phyloP scores from a whole-genome alignment of 1,140 invertebrate species.

The Macrocentrus cingulum region DNA sequence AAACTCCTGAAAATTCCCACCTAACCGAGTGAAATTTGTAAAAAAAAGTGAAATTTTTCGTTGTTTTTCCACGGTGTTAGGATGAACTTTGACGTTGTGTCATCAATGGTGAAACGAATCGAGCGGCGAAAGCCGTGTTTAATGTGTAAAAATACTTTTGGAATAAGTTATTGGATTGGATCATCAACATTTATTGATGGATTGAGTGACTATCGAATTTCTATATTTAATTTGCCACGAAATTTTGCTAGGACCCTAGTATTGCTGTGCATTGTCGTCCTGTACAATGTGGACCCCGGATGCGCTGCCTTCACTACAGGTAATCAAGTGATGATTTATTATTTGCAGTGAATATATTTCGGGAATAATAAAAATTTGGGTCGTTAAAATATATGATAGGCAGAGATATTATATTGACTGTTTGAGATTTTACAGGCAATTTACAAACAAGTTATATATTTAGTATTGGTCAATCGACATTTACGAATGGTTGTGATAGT shows the following conservation, averaged over 20 bases:
- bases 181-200: neutral
- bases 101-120: too few relatives aligned
- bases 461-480: constrained; percentile 31
- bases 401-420: constrained; percentile 11
- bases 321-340: neutral
- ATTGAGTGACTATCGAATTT: neutral
- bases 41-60: too few relatives aligned
- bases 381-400: neutral
- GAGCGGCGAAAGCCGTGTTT: too few relatives aligned
- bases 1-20: too few relatives aligned
- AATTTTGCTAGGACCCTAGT: too few relatives aligned
- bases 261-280: neutral
- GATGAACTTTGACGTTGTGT: too few relatives aligned
- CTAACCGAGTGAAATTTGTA: too few relatives aligned
- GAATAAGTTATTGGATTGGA: neutral
- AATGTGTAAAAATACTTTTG: too few relatives aligned
- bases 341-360: neutral
- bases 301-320: neutral
- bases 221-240: too few relatives aligned
- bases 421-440: constrained; percentile 29
- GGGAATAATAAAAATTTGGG: neutral
- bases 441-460: constrained; percentile 26
- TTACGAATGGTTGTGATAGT: constrained; percentile 28
- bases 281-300: neutral
- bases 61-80: too few relatives aligned